Evolutionary conservation across 2,888 invertebrate genomes (phyloP), one percentile per base, ranked within the genome.

Genomic region (Helleia helle): DNA sequence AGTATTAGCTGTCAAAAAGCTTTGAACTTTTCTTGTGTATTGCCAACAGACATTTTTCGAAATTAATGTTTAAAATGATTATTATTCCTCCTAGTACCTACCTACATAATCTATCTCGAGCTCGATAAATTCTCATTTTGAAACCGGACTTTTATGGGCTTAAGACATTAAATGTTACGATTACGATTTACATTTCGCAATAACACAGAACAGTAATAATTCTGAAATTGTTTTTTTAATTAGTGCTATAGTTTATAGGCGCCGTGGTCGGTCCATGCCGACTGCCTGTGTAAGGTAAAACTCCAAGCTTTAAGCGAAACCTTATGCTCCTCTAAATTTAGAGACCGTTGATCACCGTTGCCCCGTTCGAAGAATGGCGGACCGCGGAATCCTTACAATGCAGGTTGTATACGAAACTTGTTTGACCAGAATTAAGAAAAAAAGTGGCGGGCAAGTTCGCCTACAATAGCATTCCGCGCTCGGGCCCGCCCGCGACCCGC

Each of bases 311-410:
- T 42, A 41, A 51, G 47, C 48, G 65, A 69, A 68, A 69, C 63
- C 63, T 59, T 63, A 70, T 55, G 62, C 52, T 53, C 49, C 47
- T 55, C 56, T 48, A 67, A 71, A 66, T 70, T 76, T 71, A 70
- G 69, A 72, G 71, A 75, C 72, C n/a, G n/a, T n/a, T n/a, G n/a
- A n/a, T n/a, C 15, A 15, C 15, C 73, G 71, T 75, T 74, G 71
- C 63, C 59, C 71, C 52, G 64, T 68, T 71, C 65, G 62, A 68
- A 75, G 79, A 80, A 81, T 80, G 83, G 81, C 81, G 77, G 83
- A 81, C 80, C 83, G 81, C 81, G 77, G 83, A 81, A 80, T 81
- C 83, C 77, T 75, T 76, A 80, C 74, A 79, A 83, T 81, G 83
- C 83, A 77, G 81, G 81, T 83, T 81, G 80, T 83, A 81, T 76